phyloP scores from a whole-genome alignment of 2,797 vertebrate species.

The Galaxias olidus region DNA sequence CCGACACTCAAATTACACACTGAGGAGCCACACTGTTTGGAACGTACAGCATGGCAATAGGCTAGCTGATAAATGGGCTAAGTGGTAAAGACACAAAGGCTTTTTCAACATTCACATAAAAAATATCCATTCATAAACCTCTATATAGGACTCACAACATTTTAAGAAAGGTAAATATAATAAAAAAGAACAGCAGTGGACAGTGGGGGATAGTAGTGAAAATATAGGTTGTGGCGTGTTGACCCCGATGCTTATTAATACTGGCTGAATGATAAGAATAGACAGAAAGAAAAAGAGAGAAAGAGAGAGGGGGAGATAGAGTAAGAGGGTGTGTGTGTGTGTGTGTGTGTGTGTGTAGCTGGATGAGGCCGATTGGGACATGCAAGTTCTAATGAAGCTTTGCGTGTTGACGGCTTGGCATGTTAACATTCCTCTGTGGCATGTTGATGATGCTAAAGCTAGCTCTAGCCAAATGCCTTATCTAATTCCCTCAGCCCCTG shows the following conservation, averaged over 20 bases:
- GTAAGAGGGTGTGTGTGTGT: slow-evolving; percentile 10
- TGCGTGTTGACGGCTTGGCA: slow-evolving; percentile 38
- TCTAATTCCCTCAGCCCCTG: slow-evolving; percentile 40
- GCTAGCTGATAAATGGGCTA: background rate
- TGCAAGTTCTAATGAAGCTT: slow-evolving; percentile 55
- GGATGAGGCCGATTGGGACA: slow-evolving; percentile 27
- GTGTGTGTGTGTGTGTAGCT: slow-evolving; percentile 5
- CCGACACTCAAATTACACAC: too few relatives aligned
- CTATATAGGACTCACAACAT: too few relatives aligned
- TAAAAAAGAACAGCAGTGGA: slow-evolving; percentile 6
- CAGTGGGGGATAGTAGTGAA: background rate
- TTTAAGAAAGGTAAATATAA: background rate
- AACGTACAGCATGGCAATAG: too few relatives aligned
- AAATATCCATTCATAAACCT: too few relatives aligned
- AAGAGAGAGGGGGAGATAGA: slow-evolving; percentile 18
- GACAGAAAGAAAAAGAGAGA: too few relatives aligned
- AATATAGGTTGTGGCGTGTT: slow-evolving; percentile 26
- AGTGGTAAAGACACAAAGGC: background rate
- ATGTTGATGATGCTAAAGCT: slow-evolving; percentile 49
- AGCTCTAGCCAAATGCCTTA: slow-evolving; percentile 45
- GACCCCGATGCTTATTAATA: slow-evolving; percentile 24
- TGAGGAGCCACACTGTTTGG: too few relatives aligned
- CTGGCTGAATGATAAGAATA: slow-evolving; percentile 18
- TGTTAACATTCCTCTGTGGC: slow-evolving; percentile 56
- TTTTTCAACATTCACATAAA: too few relatives aligned